Conservation (phyloP, 2,888 invertebrate genomes). For the Nomada ruficornis region DNA sequence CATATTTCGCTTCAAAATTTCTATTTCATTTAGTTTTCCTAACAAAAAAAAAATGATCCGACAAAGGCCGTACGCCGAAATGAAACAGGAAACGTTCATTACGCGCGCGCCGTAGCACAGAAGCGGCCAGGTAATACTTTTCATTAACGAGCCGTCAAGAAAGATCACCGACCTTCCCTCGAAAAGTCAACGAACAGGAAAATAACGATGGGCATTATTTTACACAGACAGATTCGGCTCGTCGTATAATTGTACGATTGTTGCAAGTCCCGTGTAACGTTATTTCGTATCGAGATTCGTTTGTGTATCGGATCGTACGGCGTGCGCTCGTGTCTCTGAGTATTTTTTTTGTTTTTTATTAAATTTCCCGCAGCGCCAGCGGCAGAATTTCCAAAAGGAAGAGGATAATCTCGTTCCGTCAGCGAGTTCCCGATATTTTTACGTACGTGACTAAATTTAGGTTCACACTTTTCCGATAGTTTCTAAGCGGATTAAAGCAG, state of each 20-base stretch:
- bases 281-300: too few species aligned
- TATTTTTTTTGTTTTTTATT: neutral
- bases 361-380: neutral
- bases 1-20: too few species aligned
- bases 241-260: neutral
- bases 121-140: neutral
- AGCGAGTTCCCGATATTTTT: constrained; percentile 15
- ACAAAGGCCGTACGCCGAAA: neutral
- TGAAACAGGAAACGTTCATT: neutral
- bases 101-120: neutral
- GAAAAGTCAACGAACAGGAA: neutral
- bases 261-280: too few species aligned
- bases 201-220: neutral
- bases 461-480: constrained; percentile 25
- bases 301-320: too few species aligned
- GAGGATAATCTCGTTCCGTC: constrained; percentile 8
- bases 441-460: constrained; percentile 35
- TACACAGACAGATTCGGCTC: neutral
- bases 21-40: too few species aligned
- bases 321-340: too few species aligned
- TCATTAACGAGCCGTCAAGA: neutral
- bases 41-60: too few species aligned
- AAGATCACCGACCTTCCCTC: neutral
- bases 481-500: constrained; percentile 38
- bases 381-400: neutral